Base-by-base conservation (phyloP, 2,888 invertebrate genomes). In the Laspeyria flexula region DNA sequence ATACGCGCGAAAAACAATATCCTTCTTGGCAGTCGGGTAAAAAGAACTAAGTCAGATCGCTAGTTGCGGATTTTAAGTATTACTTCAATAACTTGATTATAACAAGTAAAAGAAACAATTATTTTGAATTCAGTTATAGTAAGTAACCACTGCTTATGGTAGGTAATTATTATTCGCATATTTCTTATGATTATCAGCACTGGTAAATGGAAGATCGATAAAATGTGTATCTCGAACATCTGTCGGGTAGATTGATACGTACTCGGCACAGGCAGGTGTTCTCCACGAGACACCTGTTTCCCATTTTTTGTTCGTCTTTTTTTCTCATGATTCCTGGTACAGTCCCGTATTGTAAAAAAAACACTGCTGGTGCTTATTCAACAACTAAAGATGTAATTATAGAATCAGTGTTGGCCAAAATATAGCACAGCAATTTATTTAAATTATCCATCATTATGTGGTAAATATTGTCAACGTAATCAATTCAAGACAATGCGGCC, bases 211-310 rank as follows among this genome's bases (percentile, higher is more conserved):
- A 51, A 66, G 66, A 73, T 73, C 73, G 71, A 73, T 72, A 71
- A 72, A 67, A 68, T 68, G 64, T 60, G 62, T 58, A 65, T 65
- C 55, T 51, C 49, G 68, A 62, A 66, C 88, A 88, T 86, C 88
- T 86, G 86, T 77, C 83, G 74, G 38, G 47, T 64, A 55, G 54
- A 52, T 54, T 57, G 55, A 52, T 37, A 25, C 25, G 25, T 7
- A 25, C 64, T 60, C 64, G 25, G 64, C 59, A 34, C 48, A 53
- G 55, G 86, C 88, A 88, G 88, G 88, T 88, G 88, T 64, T 65
- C 61, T 52, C 46, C 48, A 46, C 43, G 51, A 61, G 74, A 69
- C 89, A 90, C 88, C 89, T 90, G 89, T 88, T 87, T 76, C 73
- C 75, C 69, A 74, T 83, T 89, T 88, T 87, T 86, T 86, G 75